Base-by-base conservation (phyloP, 2,113 vertebrate species). In the Myotis davidii region DNA sequence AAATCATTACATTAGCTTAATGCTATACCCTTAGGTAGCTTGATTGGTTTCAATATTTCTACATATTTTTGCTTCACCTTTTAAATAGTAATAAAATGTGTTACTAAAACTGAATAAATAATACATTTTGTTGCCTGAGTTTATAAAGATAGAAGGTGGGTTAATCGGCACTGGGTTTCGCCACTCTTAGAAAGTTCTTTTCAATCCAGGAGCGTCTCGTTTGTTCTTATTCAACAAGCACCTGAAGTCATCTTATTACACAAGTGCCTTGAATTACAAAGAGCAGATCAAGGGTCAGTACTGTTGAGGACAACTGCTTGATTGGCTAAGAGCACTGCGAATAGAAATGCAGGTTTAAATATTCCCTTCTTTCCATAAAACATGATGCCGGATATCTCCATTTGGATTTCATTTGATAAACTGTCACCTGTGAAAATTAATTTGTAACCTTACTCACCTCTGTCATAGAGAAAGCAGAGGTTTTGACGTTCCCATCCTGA, bases 361-460 rank as follows among this genome's bases (percentile, higher is more conserved):
- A 34, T 4, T 34, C 7, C 10, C 14, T 90, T n/a, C 79, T 21
- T 16, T 94, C 73, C 77, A 37, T 54, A 85, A 94, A 84, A n/a
- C 12, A 64, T 3, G 29, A 50, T 85, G 45, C 8, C 20, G 8
- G 50, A 34, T 95, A 70, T 94, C 42, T 85, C 16, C 42, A 50
- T 96, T 94, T 67, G 81, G 52, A 94, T 90, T 90, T 92, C 88
- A 91, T 93, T 82, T 25, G 37, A 73, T 97, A 97, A 97, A 48
- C 77, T 85, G 69, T 97, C 54, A 94, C 84, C 87, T 88, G n/a
- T 5, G 56, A 94, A 93, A 96, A 96, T 96, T 97, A 97, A 96
- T 96, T 17, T 94, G n/a, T 85, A 88, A 95, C 90, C 97, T 91
- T 84, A 48, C 20, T 96, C 95, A 88, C 88, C 48, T 85, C 21